A percentile compares a stretch with the other conserved stretches of the same genome.
These are phyloP conservation scores for Heliocidaris erythrogramma DNA, from an alignment of 35 echinoderm and acorn worm genomes.

Conservation along the genomic window DNA sequence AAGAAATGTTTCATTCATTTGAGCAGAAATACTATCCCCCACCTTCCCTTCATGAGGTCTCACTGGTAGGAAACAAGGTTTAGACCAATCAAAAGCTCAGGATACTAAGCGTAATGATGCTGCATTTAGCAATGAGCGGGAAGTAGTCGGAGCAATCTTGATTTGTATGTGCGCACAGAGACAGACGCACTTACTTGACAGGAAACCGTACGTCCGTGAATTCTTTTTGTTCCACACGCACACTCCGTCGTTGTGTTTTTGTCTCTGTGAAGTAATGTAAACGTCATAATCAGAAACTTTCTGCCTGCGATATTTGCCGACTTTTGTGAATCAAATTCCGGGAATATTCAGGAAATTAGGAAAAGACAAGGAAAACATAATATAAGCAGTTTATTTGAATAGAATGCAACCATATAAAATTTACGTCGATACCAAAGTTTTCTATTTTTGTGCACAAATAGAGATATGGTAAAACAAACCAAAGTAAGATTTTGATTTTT, in stretches of 20 bases:
- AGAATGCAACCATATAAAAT: background rate
- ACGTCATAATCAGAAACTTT: background rate
- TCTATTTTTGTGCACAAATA: background rate
- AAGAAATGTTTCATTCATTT: conserved; percentile 5
- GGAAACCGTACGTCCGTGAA: background rate
- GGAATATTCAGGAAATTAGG: background rate
- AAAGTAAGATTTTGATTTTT: too few relatives aligned
- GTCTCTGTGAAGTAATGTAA: background rate
- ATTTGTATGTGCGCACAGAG: background rate
- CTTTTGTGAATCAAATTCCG: background rate
- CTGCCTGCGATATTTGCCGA: background rate
- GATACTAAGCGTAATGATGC: background rate
- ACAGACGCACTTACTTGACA: background rate
- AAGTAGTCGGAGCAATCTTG: background rate
- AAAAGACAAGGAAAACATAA: background rate
- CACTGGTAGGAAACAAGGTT: background rate
- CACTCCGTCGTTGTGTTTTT: background rate
- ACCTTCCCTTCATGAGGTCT: background rate
- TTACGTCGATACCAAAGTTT: background rate
- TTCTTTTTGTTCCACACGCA: background rate
- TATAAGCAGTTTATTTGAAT: background rate
- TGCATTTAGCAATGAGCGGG: background rate
- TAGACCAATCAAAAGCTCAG: conserved; percentile 3
- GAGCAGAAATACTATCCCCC: background rate
- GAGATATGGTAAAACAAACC: background rate